These are phyloP conservation scores for Electrona antarctica DNA, from an alignment of 2,113 vertebrate genomes.

Conservation along the genomic window DNA sequence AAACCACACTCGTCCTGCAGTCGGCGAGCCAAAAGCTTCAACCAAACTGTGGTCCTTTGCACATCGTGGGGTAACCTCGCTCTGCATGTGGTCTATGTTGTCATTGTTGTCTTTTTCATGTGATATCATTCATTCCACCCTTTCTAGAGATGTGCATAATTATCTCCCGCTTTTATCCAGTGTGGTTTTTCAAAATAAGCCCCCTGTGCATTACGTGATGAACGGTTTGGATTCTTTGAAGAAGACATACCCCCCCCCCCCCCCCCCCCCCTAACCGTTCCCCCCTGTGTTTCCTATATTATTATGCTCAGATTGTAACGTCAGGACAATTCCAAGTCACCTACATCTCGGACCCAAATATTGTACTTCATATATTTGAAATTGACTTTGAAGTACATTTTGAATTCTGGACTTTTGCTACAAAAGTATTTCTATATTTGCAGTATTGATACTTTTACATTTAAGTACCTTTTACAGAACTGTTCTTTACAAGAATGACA, in stretches of 20 bases:
- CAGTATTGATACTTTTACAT: too few relatives aligned
- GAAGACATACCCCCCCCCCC: slow-evolving; percentile 15
- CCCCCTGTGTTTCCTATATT: slow-evolving; percentile 26
- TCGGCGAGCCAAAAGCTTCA: slow-evolving; percentile 45
- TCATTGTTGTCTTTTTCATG: slow-evolving; percentile 60
- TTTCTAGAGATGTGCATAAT: slow-evolving; percentile 56
- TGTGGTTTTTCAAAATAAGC: slow-evolving; percentile 63
- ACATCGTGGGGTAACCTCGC: slow-evolving; percentile 30
- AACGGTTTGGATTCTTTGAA: slow-evolving; percentile 37
- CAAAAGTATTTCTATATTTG: too few relatives aligned
- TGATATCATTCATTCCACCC: slow-evolving; percentile 58
- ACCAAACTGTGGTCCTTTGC: slow-evolving; percentile 44
- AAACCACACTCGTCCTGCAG: slow-evolving; percentile 45
- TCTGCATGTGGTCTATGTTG: slow-evolving; percentile 56
- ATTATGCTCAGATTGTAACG: slow-evolving; percentile 7
- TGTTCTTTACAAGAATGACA: slow-evolving; percentile 9
- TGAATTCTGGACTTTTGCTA: too few relatives aligned
- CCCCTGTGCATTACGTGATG: slow-evolving; percentile 47
- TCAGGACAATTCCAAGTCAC: slow-evolving; percentile 2
- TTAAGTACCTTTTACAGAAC: background rate
- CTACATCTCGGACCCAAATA: background rate
- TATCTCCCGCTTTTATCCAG: slow-evolving; percentile 48
- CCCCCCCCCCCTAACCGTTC: background rate
- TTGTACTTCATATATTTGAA: background rate
- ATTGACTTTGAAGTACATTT: too few relatives aligned